phyloP scores from a whole-genome alignment of 30 jellyfish, hydroid and myxozoan genomes.

The Catostylus mosaicus region DNA sequence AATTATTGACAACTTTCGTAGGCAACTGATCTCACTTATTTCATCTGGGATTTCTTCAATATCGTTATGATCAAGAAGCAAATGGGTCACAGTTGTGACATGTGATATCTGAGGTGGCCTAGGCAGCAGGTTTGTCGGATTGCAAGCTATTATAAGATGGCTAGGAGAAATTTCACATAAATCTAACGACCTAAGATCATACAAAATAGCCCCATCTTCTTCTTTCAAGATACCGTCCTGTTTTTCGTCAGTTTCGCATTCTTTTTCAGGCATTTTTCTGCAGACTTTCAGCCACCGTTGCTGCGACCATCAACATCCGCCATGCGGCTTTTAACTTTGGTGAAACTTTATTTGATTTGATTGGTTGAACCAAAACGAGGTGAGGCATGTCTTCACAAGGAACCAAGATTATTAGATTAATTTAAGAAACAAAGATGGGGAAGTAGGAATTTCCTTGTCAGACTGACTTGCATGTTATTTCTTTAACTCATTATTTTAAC shows the following conservation, averaged over 20 bases:
- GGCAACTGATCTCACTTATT: conserved; percentile 20
- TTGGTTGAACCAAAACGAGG: conserved; percentile 1
- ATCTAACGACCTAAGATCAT: conserved; percentile 61
- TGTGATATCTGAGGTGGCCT: background rate
- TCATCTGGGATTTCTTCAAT: conserved; percentile 62
- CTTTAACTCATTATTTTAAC: background rate
- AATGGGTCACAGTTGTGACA: conserved; percentile 9
- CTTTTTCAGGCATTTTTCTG: background rate
- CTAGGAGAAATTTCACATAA: conserved; percentile 41
- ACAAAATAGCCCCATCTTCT: conserved; percentile 25
- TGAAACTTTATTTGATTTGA: background rate
- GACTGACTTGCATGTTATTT: background rate
- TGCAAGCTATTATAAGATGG: conserved; percentile 3
- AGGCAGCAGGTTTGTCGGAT: conserved; percentile 7
- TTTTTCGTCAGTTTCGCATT: background rate
- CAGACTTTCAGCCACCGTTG: background rate
- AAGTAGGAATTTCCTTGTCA: background rate
- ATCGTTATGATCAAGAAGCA: conserved; percentile 80
- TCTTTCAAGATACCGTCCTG: background rate
- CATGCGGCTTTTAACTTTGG: background rate
- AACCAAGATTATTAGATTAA: background rate
- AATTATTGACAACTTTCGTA: conserved; percentile 47
- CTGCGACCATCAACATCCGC: background rate
- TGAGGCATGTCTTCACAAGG: background rate
- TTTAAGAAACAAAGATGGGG: background rate